Evolutionary conservation across 2,888 invertebrate species (phyloP).

Genomic region (Smittia sp.): DNA sequence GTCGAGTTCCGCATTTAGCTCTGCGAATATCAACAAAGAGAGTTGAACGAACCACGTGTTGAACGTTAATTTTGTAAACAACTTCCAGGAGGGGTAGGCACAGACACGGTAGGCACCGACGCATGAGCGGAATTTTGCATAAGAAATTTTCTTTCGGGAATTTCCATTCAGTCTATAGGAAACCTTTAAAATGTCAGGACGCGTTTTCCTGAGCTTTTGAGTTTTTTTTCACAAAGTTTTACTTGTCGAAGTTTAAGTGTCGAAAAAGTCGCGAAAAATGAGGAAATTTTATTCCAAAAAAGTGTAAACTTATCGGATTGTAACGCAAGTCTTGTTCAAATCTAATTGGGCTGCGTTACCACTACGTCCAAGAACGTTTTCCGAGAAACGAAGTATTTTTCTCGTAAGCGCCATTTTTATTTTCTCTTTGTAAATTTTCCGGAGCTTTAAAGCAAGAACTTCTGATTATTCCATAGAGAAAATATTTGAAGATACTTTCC

Average conservation of each 20-base stretch:
- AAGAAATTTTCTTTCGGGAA: no score
- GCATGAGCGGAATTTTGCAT: no score
- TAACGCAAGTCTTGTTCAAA: background rate
- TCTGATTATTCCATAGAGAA: no score
- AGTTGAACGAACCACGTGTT: conserved; percentile 28
- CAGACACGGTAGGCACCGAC: no score
- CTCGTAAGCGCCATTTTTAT: conserved; percentile 37
- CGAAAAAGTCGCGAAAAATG: background rate
- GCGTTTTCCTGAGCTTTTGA: conserved; percentile 26
- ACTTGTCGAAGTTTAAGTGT: conserved; percentile 16
- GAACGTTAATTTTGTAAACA: conserved; percentile 1
- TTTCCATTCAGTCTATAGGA: background rate
- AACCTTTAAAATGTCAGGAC: conserved; percentile 24
- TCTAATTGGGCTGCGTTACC: conserved; percentile 14
- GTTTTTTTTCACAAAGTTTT: conserved; percentile 12
- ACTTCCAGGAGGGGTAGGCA: background rate
- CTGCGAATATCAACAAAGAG: conserved; percentile 32
- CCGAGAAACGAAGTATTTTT: no score
- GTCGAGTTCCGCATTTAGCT: conserved; percentile 2
- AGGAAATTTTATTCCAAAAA: conserved; percentile 13
- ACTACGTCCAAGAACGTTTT: no score
- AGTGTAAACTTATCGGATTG: conserved; percentile 29
- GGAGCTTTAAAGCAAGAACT: background rate
- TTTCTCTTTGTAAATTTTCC: background rate
- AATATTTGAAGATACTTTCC: no score